A percentile compares a stretch with the other conserved stretches of the same genome.
phyloP scores from a whole-genome alignment of 1,140 invertebrate genomes.

The Brachionus asplanchnoidis region DNA sequence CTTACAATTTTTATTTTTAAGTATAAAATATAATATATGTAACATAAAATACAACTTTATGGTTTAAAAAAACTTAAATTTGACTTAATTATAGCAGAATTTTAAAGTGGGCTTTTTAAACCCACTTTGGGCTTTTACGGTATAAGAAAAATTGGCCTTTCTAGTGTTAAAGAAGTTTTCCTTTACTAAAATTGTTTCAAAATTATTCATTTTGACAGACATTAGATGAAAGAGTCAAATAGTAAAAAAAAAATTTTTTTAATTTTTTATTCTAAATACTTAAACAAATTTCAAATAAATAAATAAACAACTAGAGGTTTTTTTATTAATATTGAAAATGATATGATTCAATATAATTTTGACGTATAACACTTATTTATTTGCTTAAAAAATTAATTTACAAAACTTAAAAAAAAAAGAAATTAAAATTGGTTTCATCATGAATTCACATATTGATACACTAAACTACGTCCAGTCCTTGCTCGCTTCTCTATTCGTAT shows the following conservation, averaged over 20 bases:
- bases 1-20: too few relatives aligned
- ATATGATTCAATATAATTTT: not conserved
- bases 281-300: not conserved
- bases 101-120: too few relatives aligned
- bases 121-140: too few relatives aligned
- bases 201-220: too few relatives aligned
- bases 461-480: constrained; percentile 35
- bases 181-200: too few relatives aligned
- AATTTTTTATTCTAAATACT: not conserved
- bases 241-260: not conserved
- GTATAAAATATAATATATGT: too few relatives aligned
- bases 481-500: constrained; percentile 32
- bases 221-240: too few relatives aligned
- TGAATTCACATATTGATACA: not conserved
- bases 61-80: too few relatives aligned
- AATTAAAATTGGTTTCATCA: not conserved
- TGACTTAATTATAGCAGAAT: too few relatives aligned
- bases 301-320: not conserved
- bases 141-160: too few relatives aligned
- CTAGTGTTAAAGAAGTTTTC: too few relatives aligned
- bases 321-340: not conserved
- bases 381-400: constrained; percentile 3
- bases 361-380: not conserved
- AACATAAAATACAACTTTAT: too few relatives aligned
- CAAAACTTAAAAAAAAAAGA: not conserved